Evolutionary conservation across 2,888 invertebrate genomes (phyloP), one percentile per base, ranked within the genome.

Genomic region (Papilio gigon): DNA sequence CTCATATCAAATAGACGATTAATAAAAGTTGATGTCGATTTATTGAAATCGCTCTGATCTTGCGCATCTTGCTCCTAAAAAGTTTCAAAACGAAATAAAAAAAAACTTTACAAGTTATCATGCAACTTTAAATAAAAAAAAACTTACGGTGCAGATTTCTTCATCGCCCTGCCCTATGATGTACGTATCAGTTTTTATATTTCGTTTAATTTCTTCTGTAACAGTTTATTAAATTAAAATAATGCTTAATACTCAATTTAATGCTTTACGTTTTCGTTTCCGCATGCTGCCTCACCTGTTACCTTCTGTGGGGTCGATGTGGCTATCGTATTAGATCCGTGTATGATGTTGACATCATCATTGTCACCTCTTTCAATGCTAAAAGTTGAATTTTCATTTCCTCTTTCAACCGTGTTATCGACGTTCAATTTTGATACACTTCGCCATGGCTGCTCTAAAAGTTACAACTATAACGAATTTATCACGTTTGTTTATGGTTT

Each of bases 151-250:
- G 69, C 84, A 83, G 63, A 78, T 70, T 67, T 85, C 86, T 77
- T 86, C 87, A 72, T 90, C 91, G n/a, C 90, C 91, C 81, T 89
- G 90, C 11, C 90, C 91, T 74, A 88, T 86, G 37, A 84, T 63
- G 44, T 47, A 61, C 11, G 56, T 59, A 58, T 66, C 61, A 20
- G 58, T 37, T 62, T 66, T 63, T 35, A 58, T n/a, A 59, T 14
- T 68, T 67, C 74, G 77, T 17, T 72, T 69, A n/a, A 44, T 30
- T 62, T 77, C 78, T 70, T 75, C 85, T 86, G 75, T 68, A 80
- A 77, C 33, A 58, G 25, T 14, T n/a, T n/a, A 25, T 47, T 47
- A 35, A 37, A 53, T 37, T 50, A 6, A 9, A 22, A 25, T 47
- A 53, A 53, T 25, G 1, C n/a, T 4, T 17, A 17, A 22, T 4